Conservation (phyloP, 2,797 vertebrate species). For the Apodemus agrarius region DNA sequence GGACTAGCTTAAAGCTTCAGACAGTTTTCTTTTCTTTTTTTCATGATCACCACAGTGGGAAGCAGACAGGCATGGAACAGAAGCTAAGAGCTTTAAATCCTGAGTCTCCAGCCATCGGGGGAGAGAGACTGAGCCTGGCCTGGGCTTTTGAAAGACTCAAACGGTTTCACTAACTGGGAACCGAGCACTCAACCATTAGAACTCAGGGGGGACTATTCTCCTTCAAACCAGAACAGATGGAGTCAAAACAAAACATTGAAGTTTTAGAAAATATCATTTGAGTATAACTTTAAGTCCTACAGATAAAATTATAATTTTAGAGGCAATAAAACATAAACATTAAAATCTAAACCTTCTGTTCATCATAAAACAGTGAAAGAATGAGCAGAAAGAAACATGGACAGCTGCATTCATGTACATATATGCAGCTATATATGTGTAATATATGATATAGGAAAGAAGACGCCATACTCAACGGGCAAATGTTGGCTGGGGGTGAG, state of each 20-base stretch:
- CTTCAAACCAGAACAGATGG: not conserved
- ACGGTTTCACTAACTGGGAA: not conserved
- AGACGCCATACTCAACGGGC: not conserved
- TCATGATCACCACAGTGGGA: not conserved
- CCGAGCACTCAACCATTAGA: not conserved
- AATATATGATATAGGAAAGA: not conserved
- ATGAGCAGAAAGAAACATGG: not conserved
- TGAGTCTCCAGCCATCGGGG: not conserved
- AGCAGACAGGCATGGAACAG: not conserved
- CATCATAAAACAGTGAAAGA: not conserved
- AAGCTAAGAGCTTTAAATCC: not conserved
- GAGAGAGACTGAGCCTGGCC: not conserved
- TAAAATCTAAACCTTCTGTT: not conserved
- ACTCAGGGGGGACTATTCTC: not conserved
- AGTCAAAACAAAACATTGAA: not conserved
- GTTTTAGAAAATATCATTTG: not conserved
- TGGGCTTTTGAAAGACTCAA: not conserved
- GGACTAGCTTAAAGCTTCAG: not conserved
- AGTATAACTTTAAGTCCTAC: not conserved
- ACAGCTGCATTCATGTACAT: not conserved
- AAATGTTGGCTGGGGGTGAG: not conserved
- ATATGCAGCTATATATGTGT: not conserved
- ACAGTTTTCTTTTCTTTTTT: no score
- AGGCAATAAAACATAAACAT: not conserved
- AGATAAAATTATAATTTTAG: not conserved